Conservation (phyloP, 2,797 vertebrate genomes). For the Botia kubotai region DNA sequence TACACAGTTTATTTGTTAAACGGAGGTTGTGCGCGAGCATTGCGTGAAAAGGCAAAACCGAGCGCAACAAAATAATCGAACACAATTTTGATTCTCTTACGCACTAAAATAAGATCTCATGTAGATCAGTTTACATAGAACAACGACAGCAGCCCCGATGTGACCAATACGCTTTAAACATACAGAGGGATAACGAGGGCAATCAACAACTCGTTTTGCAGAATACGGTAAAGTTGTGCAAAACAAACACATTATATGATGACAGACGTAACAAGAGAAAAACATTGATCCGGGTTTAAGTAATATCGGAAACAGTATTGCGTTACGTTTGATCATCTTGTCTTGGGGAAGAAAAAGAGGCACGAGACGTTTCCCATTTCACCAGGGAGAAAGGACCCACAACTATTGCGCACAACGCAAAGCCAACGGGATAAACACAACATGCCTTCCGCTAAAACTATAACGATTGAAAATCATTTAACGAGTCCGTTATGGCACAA, state of each 20-base stretch:
- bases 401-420: conserved; percentile 29
- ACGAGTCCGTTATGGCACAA: neutral
- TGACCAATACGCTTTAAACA: neutral
- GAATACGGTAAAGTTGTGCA: neutral
- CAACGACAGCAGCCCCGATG: neutral
- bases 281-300: neutral
- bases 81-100: neutral
- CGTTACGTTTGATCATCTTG: neutral
- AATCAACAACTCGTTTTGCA: neutral
- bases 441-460: neutral
- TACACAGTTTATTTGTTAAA: neutral
- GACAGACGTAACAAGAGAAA: too few relatives aligned
- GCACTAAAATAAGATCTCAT: neutral
- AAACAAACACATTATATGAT: neutral
- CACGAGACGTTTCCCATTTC: conserved; percentile 19
- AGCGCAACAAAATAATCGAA: neutral
- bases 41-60: neutral
- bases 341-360: neutral
- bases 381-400: conserved; percentile 36
- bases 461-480: neutral
- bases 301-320: neutral
- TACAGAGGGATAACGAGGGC: neutral
- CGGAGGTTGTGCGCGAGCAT: neutral
- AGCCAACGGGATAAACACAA: conserved; percentile 7
- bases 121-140: too few relatives aligned